phyloP scores from a whole-genome alignment of 2,797 vertebrate genomes.

The Pangasius sanitwongsei region DNA sequence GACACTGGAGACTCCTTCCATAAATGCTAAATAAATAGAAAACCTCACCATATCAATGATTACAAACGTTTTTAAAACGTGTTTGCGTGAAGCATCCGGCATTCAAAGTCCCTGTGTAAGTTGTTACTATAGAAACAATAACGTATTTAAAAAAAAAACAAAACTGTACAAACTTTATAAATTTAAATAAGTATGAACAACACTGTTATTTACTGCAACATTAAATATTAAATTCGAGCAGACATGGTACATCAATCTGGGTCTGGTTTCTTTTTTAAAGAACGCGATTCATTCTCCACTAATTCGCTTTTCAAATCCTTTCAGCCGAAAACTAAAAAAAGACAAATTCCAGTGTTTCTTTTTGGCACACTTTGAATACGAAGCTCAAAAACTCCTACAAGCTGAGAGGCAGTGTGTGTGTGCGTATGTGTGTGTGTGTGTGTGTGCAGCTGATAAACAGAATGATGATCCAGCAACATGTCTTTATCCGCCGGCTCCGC shows the following conservation, averaged over 20 bases:
- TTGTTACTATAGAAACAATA: not conserved
- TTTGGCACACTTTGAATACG: constrained; percentile 13
- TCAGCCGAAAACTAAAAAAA: not conserved
- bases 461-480: constrained; percentile 62
- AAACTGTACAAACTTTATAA: not conserved
- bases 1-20: not conserved
- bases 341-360: not conserved
- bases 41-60: not conserved
- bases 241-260: not conserved
- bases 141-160: not conserved
- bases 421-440: constrained; percentile 39
- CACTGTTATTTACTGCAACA: not conserved
- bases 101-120: not conserved
- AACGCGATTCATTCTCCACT: not conserved
- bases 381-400: constrained; percentile 3
- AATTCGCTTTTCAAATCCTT: not conserved
- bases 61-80: not conserved
- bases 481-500: constrained; percentile 64
- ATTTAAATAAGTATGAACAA: not conserved
- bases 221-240: not conserved
- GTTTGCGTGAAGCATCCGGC: not conserved
- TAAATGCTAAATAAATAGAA: not conserved
- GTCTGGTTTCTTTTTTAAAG: not conserved
- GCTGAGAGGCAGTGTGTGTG: constrained; percentile 24
- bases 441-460: constrained; percentile 58